These are phyloP conservation scores for Aspidiotus destructor DNA, from an alignment of 2,888 invertebrate genomes.

Conservation along the genomic window DNA sequence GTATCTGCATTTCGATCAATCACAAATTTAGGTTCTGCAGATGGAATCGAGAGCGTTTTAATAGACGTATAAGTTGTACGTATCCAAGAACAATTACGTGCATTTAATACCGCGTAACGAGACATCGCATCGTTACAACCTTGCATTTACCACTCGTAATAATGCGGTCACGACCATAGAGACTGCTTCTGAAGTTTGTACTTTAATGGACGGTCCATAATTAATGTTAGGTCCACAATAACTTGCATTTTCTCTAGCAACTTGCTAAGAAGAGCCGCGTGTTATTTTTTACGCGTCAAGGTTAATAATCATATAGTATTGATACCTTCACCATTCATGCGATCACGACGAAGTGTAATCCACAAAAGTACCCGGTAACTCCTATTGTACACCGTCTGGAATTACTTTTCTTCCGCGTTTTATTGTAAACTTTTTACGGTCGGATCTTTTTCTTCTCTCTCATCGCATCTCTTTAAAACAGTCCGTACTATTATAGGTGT, in stretches of 20 bases:
- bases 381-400: conserved; percentile 8
- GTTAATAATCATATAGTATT: conserved; percentile 5
- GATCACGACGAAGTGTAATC: conserved; percentile 11
- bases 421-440: conserved; percentile 12
- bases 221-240: conserved; percentile 28
- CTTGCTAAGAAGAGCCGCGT: conserved; percentile 19
- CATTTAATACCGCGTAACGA: conserved; percentile 29
- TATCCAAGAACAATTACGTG: conserved; percentile 15
- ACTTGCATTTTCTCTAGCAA: conserved; percentile 25
- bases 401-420: conserved; percentile 18
- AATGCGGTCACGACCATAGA: conserved; percentile 32
- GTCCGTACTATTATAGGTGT: no score
- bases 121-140: conserved; percentile 29
- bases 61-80: background rate
- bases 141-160: conserved; percentile 29
- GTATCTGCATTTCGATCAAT: no score
- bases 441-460: background rate
- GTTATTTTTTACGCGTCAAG: conserved; percentile 17
- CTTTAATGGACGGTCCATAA: conserved; percentile 29
- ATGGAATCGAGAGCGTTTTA: background rate
- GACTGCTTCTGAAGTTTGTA: conserved; percentile 23
- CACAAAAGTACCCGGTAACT: conserved; percentile 4
- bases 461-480: no score
- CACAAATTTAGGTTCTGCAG: no score
- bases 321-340: conserved; percentile 16